A percentile compares a stretch with the other conserved stretches of the same genome.
phyloP scores from a whole-genome alignment of 2,113 vertebrate species.

The Pogonocichla stellata region DNA sequence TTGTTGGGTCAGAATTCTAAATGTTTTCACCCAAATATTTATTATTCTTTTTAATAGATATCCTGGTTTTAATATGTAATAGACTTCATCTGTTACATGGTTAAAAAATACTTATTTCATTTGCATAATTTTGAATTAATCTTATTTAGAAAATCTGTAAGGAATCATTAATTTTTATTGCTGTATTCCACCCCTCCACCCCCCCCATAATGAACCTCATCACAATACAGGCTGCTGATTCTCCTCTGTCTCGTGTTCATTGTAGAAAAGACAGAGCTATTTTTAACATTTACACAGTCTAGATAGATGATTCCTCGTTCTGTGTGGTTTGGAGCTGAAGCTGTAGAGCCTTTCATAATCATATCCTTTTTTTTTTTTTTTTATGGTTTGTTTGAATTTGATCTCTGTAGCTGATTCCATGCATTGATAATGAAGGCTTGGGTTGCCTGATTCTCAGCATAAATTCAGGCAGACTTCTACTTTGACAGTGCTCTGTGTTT shows the following conservation, averaged over 20 bases:
- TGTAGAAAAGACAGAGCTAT: constrained; percentile 78
- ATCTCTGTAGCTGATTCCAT: constrained; percentile 79
- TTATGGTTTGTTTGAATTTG: constrained; percentile 75
- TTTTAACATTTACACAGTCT: constrained; percentile 79
- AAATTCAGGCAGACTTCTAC: constrained; percentile 79
- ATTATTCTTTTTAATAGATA: background rate
- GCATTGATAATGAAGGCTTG: constrained; percentile 82
- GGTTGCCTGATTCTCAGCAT: constrained; percentile 77
- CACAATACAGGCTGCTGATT: constrained; percentile 69
- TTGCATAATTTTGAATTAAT: constrained; percentile 40
- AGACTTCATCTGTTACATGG: background rate
- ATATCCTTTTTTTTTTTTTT: no score
- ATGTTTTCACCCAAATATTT: background rate
- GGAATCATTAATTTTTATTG: constrained; percentile 62
- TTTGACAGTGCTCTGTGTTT: constrained; percentile 74
- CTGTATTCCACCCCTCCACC: background rate
- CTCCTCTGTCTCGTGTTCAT: constrained; percentile 66
- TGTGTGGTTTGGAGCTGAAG: constrained; percentile 71
- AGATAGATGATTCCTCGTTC: constrained; percentile 75
- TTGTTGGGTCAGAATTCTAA: background rate
- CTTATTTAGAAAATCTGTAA: constrained; percentile 42
- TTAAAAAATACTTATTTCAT: constrained; percentile 15
- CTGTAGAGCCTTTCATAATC: constrained; percentile 76
- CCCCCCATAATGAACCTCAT: constrained; percentile 34
- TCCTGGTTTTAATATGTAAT: background rate